Evolutionary conservation across 2,113 vertebrate genomes (phyloP).

Genomic region (Pseudorhombus dupliciocellatus): DNA sequence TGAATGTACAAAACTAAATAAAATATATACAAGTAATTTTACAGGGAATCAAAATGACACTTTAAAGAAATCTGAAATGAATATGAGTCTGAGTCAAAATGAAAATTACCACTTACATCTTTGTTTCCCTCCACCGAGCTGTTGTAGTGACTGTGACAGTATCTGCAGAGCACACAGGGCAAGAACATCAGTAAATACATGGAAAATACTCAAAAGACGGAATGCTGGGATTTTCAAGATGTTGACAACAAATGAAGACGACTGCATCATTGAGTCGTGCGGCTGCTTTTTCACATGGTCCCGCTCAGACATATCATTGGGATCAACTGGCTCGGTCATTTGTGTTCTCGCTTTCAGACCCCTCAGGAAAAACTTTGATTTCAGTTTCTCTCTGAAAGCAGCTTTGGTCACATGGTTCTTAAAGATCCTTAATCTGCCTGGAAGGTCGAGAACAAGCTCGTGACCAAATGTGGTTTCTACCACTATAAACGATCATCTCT

Average conservation of each 20-base stretch:
- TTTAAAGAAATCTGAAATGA: neutral
- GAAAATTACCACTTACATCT: slow-evolving; percentile 87
- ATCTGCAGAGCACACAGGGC: slow-evolving; percentile 78
- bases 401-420: neutral
- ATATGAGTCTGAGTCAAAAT: neutral
- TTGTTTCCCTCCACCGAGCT: slow-evolving; percentile 88
- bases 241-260: no score
- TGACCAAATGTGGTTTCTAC: neutral
- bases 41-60: neutral
- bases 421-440: neutral
- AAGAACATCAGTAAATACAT: neutral
- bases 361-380: neutral
- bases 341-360: neutral
- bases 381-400: neutral
- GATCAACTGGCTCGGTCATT: neutral
- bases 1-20: no score
- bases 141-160: slow-evolving; percentile 94
- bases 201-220: no score
- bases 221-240: no score
- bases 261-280: no score
- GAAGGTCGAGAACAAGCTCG: neutral
- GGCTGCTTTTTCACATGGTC: no score
- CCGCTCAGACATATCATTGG: no score
- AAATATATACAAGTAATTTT: no score
- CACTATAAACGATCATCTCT: neutral